Evolutionary conservation across 2,888 invertebrate species (phyloP).

Genomic region (Tinea pellionella): DNA sequence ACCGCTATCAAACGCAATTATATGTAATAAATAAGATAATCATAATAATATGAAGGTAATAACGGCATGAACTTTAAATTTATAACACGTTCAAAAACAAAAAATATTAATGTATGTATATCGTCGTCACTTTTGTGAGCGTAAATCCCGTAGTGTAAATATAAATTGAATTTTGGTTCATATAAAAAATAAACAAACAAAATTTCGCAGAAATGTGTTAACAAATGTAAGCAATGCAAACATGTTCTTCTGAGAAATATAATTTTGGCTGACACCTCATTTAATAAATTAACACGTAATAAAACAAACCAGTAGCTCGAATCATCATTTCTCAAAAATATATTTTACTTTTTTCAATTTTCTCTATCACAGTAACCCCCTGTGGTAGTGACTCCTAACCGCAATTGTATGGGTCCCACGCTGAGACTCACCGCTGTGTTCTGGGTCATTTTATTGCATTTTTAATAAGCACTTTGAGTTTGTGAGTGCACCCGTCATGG

Average conservation of each 20-base stretch:
- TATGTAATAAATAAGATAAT: not conserved
- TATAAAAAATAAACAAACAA: not conserved
- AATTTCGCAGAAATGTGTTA: not conserved
- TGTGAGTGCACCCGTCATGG: conserved; percentile 26
- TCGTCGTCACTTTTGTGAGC: no score
- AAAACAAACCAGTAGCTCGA: not conserved
- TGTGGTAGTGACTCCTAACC: not conserved
- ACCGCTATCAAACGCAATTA: not conserved
- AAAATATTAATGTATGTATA: not conserved
- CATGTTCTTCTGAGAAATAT: not conserved
- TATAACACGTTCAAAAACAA: not conserved
- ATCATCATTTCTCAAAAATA: not conserved
- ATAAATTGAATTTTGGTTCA: no score
- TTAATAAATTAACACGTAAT: not conserved
- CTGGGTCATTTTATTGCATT: conserved; percentile 36
- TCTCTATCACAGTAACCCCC: not conserved
- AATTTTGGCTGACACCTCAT: not conserved
- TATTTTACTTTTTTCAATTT: not conserved
- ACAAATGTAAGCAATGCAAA: not conserved
- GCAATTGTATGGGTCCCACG: conserved; percentile 12
- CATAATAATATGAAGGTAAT: not conserved
- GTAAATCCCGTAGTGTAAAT: no score
- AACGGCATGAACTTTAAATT: no score
- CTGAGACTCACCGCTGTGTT: conserved; percentile 17
- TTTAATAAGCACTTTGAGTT: conserved; percentile 30